phyloP scores from a whole-genome alignment of 2,113 vertebrate species.

The Ictalurus furcatus region DNA sequence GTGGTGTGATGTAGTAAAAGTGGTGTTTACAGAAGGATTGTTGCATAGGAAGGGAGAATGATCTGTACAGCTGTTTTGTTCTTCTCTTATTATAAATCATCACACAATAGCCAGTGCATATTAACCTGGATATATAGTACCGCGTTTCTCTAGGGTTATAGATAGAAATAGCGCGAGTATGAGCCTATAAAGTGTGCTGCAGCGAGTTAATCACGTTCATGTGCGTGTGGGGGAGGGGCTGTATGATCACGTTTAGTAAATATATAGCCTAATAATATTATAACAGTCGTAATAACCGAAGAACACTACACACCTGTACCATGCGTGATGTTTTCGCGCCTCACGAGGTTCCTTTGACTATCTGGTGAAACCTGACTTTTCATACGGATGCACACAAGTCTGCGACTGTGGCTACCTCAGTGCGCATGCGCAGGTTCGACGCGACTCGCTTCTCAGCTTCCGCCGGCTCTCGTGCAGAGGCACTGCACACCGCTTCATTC shows the following conservation, averaged over 20 bases:
- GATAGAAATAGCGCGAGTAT: not conserved
- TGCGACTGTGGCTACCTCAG: not conserved
- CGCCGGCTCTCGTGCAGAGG: not conserved
- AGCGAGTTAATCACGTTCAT: not conserved
- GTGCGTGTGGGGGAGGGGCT: not conserved
- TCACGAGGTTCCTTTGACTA: not conserved
- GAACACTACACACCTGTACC: not conserved
- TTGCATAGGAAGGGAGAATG: not conserved
- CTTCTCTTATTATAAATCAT: not conserved
- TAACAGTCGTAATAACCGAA: too few relatives aligned
- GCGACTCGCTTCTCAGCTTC: not conserved
- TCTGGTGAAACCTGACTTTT: not conserved
- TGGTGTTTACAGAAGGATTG: not conserved
- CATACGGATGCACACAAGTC: not conserved
- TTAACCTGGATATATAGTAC: not conserved
- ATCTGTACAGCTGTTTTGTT: not conserved
- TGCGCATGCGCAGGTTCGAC: constrained; percentile 57
- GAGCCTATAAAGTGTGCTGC: not conserved
- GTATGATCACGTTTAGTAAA: not conserved
- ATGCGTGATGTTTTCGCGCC: not conserved
- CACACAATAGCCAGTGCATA: not conserved
- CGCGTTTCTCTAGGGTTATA: not conserved
- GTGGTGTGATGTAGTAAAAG: not conserved
- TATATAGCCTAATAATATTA: too few relatives aligned
- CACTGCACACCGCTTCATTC: constrained; percentile 34